Evolutionary conservation across 1,140 invertebrate genomes (phyloP), one percentile per base, ranked within the genome.

Genomic region (Andricus grossulariae): DNA sequence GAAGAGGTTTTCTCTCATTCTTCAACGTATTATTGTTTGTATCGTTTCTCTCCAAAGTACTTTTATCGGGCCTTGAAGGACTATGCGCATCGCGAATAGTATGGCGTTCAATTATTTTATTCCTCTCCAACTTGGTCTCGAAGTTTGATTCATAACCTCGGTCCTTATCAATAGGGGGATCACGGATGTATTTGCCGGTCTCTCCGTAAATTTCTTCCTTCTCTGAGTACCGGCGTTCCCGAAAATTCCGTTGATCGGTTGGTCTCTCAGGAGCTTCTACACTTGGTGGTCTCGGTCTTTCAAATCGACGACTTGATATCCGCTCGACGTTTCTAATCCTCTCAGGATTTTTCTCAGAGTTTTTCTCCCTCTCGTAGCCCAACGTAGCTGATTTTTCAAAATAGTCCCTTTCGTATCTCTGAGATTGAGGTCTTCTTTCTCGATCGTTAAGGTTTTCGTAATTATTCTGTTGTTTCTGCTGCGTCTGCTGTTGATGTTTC

Each of bases 21-120:
- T 88, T 90, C 74, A 93, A 83, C 11, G 91, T 92, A 78, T 94
- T 94, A 39, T 94, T 93, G 83, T 93, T 94, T 25, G 91, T 91
- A 49, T 94, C 93, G 82, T 92, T 93, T 76, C 89, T 90, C 80
- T 91, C 92, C 19, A 91, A 85, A 80, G 85, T 89, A 50, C 75
- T 84, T 10, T 82, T 82, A 10, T 84, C 80, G 21, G 76, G 55
- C 18, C 80, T 81, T 54, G 52, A 18, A 19, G 25, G 13, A 39
- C 13, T 66, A 13, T 66, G 3, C 1, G 25, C 19, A 6, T 66
- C 57, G 0, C 83, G 81, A 51, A 85, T 87, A 7, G 85, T 85
- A 66, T 90, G 88, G 52, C 88, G 84, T 71, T 92, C 89, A 18
- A 91, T 84, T 1, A 90, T 85, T 74, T 91, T 91, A 8, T 49